Evolutionary conservation across 2,888 invertebrate genomes (phyloP), one percentile per base, ranked within the genome.

Genomic region (Monoplex corrugatus): DNA sequence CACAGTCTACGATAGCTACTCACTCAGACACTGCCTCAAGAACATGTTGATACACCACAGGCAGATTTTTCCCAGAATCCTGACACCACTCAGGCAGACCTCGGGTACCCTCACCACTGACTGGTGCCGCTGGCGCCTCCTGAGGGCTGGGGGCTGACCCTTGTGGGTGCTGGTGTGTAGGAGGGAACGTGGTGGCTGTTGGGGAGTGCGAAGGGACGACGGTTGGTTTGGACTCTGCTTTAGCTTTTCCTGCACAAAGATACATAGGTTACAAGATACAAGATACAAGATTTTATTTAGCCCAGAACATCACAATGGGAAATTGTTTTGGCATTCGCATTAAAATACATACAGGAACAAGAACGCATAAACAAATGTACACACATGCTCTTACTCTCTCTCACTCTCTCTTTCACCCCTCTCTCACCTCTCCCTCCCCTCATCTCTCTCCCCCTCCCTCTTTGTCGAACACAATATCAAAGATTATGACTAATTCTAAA

Each of bases 11-110:
- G 32, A 16, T 19, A n/a, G 85, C 23, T 16, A 93, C 95, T 94
- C 93, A 95, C 94, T 93, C 92, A 5, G 92, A 85, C 68, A 93
- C 92, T 32, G 95, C 95, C 72, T 95, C 95, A 63, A 93, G 91
- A 5, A 96, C 95, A 86, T 94, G 94, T 90, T 91, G 93, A 91
- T 96, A 96, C 8, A 95, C 89, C 13, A 93, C 92, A 6, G 95
- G 96, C n/a, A 95, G 83, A 23, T 93, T 91, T 13, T 91, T 89
- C 13, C 94, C 94, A 23, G 43, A 57, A 10, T 93, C 93, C 16
- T 89, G 90, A 43, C 94, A 92, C 95, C 95, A 95, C 8, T 92
- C 91, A 10, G 95, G 95, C 16, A 93, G 38, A 0, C 35, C 50
- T 50, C 57, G 50, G 0, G 32, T 28, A 1, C 84, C 84, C 10